Evolutionary conservation across 1,140 invertebrate species (phyloP).

Genomic region (Zaprionus inermis): DNA sequence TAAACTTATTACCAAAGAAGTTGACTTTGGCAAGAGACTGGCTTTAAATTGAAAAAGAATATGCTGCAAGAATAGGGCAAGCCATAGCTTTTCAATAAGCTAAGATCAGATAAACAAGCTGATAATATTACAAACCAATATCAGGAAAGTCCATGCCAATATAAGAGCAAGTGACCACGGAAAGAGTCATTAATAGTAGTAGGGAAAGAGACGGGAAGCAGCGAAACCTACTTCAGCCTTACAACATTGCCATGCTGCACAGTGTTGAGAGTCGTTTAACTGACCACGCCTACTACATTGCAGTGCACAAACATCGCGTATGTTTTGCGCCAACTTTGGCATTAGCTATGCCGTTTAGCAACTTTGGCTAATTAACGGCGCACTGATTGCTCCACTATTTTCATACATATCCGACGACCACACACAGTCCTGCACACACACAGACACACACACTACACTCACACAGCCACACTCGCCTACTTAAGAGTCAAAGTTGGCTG

Average conservation of each 20-base stretch:
- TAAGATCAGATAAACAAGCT: too few species aligned
- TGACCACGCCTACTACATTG: constrained; percentile 7
- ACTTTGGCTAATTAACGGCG: constrained; percentile 60
- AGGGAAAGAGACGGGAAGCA: too few species aligned
- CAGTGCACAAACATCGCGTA: constrained; percentile 8
- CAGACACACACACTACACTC: constrained; percentile 1
- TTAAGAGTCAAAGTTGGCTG: constrained; percentile 53
- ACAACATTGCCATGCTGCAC: not conserved
- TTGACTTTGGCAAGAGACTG: not conserved
- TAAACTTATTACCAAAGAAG: not conserved
- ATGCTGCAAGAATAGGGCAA: too few species aligned
- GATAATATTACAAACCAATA: not conserved
- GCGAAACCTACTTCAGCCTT: too few species aligned
- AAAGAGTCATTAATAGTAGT: too few species aligned
- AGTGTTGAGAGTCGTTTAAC: constrained; percentile 14
- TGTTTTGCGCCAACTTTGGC: constrained; percentile 12
- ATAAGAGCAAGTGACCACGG: too few species aligned
- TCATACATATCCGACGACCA: constrained; percentile 29
- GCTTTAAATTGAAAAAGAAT: too few species aligned
- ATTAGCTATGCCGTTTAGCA: constrained; percentile 63
- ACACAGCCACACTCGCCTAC: constrained; percentile 10
- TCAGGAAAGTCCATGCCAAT: not conserved
- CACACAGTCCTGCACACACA: constrained; percentile 1
- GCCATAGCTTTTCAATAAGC: too few species aligned
- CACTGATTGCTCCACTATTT: constrained; percentile 43